Evolutionary conservation across 2,797 vertebrate genomes (phyloP).

Genomic region (Alca torda): DNA sequence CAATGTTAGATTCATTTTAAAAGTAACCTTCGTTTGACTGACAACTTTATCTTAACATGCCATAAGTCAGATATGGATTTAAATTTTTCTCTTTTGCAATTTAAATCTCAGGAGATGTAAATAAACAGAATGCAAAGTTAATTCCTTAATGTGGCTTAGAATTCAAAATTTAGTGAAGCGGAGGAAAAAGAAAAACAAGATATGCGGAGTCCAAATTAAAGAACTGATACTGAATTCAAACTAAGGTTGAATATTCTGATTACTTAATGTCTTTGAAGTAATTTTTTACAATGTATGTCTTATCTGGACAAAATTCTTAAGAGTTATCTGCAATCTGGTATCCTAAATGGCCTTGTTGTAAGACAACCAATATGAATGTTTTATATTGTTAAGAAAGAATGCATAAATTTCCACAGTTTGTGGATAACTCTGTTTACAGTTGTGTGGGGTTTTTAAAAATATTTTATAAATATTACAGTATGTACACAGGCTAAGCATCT

Average conservation of each 20-base stretch:
- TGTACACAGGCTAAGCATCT: neutral
- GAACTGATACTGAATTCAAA: neutral
- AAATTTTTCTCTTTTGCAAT: neutral
- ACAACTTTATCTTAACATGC: neutral
- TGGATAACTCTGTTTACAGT: neutral
- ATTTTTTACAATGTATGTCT: neutral
- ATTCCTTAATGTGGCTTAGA: neutral
- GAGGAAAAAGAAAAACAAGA: neutral
- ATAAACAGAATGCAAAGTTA: neutral
- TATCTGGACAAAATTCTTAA: neutral
- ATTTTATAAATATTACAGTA: neutral
- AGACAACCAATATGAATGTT: neutral
- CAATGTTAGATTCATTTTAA: neutral
- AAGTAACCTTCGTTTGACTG: neutral
- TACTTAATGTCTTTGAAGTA: neutral
- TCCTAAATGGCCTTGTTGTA: neutral
- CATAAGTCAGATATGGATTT: neutral
- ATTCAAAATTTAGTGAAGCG: neutral
- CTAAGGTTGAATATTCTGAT: neutral
- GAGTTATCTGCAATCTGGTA: neutral
- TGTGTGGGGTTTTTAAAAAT: accelerated
- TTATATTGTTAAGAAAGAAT: neutral
- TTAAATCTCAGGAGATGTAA: neutral
- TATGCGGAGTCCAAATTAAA: neutral
- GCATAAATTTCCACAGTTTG: neutral